Evolutionary conservation across 1,140 invertebrate species (phyloP), one percentile per base, ranked within the genome.

Genomic region (Pogonomyrmex californicus): DNA sequence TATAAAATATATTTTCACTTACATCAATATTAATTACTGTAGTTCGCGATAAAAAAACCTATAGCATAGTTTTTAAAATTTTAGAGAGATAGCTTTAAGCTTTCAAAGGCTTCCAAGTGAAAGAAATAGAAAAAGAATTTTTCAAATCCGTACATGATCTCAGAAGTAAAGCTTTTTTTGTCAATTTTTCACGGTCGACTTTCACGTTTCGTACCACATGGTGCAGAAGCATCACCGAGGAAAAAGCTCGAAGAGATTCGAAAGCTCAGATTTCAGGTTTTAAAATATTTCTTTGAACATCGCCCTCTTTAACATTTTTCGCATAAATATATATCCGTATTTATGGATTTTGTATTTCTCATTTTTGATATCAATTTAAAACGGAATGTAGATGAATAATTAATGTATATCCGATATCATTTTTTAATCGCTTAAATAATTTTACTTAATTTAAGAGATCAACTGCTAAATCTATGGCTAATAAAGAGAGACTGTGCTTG

Each of bases 171-270:
- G 12, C 41, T 10, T 66, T 66, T 66, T 68, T 68, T 47, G 12
- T 23, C 38, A 68, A 33, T 68, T 68, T 68, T 68, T 30, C 65
- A 49, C 41, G 38, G n/a, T 23, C 41, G 7, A 68, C 41, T 68
- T 68, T 68, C 41, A 68, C 30, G 49, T 68, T 23, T 23, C 23
- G 41, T 33, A 49, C 65, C 65, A 49, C 41, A 68, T 68, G 41
- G 65, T 3, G 65, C 41, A 68, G 23, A 68, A 68, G 65, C 65
- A 49, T 30, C 23, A 49, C 65, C n/a, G 65, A 49, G 65, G 41
- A 68, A 68, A 68, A 68, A 68, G 65, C 65, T 68, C 38, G 65
- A 68, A 49, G 12, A 10, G 65, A 68, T 68, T 68, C 49, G 65
- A 68, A 68, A 68, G 65, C 41, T 68, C 41, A 68, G 65, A 47